Percentiles rank a stretch among this genome's conserved stretches.
phyloP scores from a whole-genome alignment of 2,888 invertebrate genomes.

The Laothoe populi region DNA sequence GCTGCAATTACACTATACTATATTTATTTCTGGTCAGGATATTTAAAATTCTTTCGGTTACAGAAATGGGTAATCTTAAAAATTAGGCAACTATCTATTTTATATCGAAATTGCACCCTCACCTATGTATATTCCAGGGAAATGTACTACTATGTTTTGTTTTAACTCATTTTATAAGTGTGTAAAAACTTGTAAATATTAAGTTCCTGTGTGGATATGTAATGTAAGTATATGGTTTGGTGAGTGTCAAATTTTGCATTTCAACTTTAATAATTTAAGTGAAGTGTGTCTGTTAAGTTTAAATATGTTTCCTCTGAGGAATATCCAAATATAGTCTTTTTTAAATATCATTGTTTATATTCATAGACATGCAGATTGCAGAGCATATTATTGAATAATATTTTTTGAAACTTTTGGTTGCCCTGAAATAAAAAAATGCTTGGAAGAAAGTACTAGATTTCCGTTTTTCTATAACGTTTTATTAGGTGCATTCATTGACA shows the following conservation, averaged over 20 bases:
- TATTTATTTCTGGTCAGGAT: too few species aligned
- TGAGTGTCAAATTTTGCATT: slow-evolving; percentile 17
- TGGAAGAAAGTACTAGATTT: too few species aligned
- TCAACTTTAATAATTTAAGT: slow-evolving; percentile 1
- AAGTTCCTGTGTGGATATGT: slow-evolving; percentile 18
- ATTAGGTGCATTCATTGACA: too few species aligned
- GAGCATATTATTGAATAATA: not conserved
- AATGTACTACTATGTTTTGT: not conserved
- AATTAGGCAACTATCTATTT: too few species aligned
- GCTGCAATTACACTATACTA: too few species aligned
- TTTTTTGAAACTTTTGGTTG: not conserved
- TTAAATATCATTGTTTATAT: not conserved
- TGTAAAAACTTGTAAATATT: slow-evolving; percentile 16
- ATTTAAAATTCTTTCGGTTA: too few species aligned
- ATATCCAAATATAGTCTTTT: not conserved
- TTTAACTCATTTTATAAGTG: slow-evolving; percentile 9
- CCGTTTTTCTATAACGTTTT: too few species aligned
- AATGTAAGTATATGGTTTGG: not conserved
- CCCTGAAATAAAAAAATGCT: too few species aligned
- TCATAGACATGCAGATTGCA: not conserved
- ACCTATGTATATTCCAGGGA: too few species aligned
- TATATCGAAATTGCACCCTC: too few species aligned
- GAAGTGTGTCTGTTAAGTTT: slow-evolving; percentile 21
- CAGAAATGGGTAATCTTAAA: too few species aligned
- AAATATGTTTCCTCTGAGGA: slow-evolving; percentile 16